Evolutionary conservation across 2,888 invertebrate species (phyloP), one percentile per base, ranked within the genome.

Genomic region (Aphodius granarius): DNA sequence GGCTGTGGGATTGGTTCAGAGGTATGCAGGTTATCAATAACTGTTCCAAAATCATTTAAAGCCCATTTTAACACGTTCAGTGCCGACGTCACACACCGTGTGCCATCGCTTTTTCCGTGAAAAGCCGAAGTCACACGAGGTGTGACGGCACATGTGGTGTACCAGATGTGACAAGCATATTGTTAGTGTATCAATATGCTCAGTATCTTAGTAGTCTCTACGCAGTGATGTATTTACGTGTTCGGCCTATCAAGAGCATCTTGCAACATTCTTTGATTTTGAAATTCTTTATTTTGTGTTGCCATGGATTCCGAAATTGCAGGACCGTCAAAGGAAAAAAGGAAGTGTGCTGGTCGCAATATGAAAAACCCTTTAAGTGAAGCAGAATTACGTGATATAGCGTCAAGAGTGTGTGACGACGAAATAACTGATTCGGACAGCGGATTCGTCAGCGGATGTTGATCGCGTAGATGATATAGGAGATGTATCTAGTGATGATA

Each of bases 61-160:
- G n/a, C n/a, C n/a, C n/a, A n/a, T n/a, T 0, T 17, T 72, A 71
- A 78, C 82, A 2, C 79, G 76, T 68, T 72, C 81, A 0, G 75
- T 43, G 4, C n/a, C n/a, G n/a, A 62, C n/a, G 63, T 62, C n/a
- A 62, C 63, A 62, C 63, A 62, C 9, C 9, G 63, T 62, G 63
- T 62, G 63, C 63, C 63, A 62, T 62, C 63, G 63, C n/a, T n/a
- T 62, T 62, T 62, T n/a, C n/a, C 63, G 9, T 62, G 9, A 62
- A n/a, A 62, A 62, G 63, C 63, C 63, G 63, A 62, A 13, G n/a
- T 9, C 63, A 62, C 63, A 62, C n/a, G 9, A 62, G 9, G 63
- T 62, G 63, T 62, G n/a, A n/a, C n/a, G 9, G 9, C 63, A n/a
- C 63, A 62, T 62, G 9, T 9, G 9, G 63, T 62, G 63, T 62